Percentiles rank a stretch among this genome's conserved stretches.
Conservation (phyloP, 2,888 invertebrate species). For the Drosophila ezoana region DNA sequence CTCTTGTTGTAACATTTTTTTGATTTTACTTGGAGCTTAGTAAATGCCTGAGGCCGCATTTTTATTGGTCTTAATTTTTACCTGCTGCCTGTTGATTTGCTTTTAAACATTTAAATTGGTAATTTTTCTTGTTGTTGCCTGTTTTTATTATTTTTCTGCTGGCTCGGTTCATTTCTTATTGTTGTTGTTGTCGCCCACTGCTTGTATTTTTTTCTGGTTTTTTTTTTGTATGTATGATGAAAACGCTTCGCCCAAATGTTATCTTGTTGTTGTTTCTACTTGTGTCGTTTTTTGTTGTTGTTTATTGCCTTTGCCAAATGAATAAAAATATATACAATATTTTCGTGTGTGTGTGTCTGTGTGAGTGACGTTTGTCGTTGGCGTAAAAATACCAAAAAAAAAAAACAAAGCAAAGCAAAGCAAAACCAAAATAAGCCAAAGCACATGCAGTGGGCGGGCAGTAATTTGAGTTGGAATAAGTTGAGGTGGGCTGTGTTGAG, state of each 20-base stretch:
- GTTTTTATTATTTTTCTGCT: constrained; percentile 39
- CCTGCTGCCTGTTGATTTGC: constrained; percentile 59
- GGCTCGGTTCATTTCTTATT: constrained; percentile 30
- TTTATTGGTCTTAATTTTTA: constrained; percentile 74
- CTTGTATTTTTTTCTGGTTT: constrained; percentile 49
- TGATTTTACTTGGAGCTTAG: constrained; percentile 29
- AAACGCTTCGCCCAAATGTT: constrained; percentile 63
- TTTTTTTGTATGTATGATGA: constrained; percentile 34
- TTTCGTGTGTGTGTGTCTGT: constrained; percentile 45
- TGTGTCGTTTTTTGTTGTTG: constrained; percentile 56
- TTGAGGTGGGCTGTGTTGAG: constrained; percentile 45
- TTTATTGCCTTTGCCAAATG: constrained; percentile 79
- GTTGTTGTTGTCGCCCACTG: constrained; percentile 72
- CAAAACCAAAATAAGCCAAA: constrained; percentile 51
- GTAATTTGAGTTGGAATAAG: constrained; percentile 54
- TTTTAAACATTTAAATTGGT: constrained; percentile 78
- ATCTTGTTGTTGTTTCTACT: constrained; percentile 52
- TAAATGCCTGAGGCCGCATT: constrained; percentile 57
- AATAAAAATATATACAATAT: constrained; percentile 79
- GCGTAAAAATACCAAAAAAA: constrained; percentile 52
- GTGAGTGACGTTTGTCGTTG: constrained; percentile 61
- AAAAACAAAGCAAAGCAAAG: constrained; percentile 2
- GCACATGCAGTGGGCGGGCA: constrained; percentile 55
- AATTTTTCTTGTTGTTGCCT: constrained; percentile 58
- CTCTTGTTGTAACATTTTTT: constrained; percentile 23